Evolutionary conservation across 1,140 invertebrate genomes (phyloP).

Genomic region (Drosophila fuyamai): DNA sequence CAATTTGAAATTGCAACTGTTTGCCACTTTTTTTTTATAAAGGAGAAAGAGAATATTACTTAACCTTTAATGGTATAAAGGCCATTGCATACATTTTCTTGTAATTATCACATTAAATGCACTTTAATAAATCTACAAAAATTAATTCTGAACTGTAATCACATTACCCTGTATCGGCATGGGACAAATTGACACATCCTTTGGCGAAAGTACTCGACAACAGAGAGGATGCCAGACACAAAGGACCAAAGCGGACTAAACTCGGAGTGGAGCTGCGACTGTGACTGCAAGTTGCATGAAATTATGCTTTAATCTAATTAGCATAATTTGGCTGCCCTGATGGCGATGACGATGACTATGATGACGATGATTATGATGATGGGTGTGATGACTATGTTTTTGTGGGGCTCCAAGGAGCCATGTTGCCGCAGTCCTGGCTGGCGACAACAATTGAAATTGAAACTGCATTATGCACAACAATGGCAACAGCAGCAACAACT

Average conservation of each 20-base stretch:
- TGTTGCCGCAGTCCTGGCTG: slow-evolving; percentile 52
- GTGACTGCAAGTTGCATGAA: slow-evolving; percentile 77
- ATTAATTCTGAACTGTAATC: slow-evolving; percentile 27
- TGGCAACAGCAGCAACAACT: slow-evolving; percentile 49
- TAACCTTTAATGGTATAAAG: neutral
- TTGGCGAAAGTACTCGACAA: slow-evolving; percentile 49
- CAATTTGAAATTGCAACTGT: slow-evolving; percentile 14
- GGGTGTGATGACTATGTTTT: slow-evolving; percentile 33
- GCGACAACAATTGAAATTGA: slow-evolving; percentile 81
- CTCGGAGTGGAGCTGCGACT: slow-evolving; percentile 34
- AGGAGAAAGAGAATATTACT: neutral
- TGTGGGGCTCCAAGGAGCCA: slow-evolving; percentile 40
- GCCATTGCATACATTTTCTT: neutral
- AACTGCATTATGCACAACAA: slow-evolving; percentile 79
- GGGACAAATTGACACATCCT: slow-evolving; percentile 70
- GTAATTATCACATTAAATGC: neutral
- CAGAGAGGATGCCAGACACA: slow-evolving; percentile 34
- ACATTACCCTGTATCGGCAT: slow-evolving; percentile 39
- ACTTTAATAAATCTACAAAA: slow-evolving; percentile 1
- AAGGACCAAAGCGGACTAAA: slow-evolving; percentile 31
- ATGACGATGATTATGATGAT: slow-evolving; percentile 31
- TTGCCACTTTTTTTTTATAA: neutral
- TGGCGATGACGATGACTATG: slow-evolving; percentile 36
- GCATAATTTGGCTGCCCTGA: slow-evolving; percentile 76
- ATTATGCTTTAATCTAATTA: slow-evolving; percentile 84